These are phyloP conservation scores for Taphrorychus bicolor DNA, from an alignment of 2,888 invertebrate species.

Conservation along the genomic window DNA sequence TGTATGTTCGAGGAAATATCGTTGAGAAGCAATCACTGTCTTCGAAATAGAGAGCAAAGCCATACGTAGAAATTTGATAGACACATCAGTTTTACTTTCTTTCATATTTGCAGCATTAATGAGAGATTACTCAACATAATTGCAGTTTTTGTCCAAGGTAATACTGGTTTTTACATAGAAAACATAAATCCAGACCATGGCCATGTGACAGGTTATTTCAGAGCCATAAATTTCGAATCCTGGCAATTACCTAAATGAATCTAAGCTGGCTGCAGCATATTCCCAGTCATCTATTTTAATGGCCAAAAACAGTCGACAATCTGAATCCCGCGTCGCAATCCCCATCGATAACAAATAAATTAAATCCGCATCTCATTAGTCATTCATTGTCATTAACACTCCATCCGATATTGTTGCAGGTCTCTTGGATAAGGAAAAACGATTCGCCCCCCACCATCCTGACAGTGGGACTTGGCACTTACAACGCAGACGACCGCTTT, in stretches of 20 bases:
- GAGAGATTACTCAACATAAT: not conserved
- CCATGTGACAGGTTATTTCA: no score
- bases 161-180: no score
- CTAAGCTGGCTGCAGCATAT: not conserved
- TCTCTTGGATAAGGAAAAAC: constrained; percentile 74
- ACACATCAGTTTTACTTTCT: constrained; percentile 5
- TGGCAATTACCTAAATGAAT: not conserved
- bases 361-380: constrained; percentile 19
- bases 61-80: constrained; percentile 34
- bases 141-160: no score
- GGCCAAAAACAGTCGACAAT: not conserved
- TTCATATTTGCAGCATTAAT: not conserved
- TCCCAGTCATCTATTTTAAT: not conserved
- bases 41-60: constrained; percentile 33
- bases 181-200: no score
- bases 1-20: not conserved
- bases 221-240: not conserved
- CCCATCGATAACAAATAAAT: constrained; percentile 2
- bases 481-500: constrained; percentile 71
- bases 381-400: constrained; percentile 25
- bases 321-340: not conserved
- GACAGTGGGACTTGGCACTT: constrained; percentile 71
- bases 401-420: constrained; percentile 56
- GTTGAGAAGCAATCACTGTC: constrained; percentile 19
- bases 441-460: constrained; percentile 66